Percentiles rank a stretch among this genome's conserved stretches.
These are phyloP conservation scores for Cacoxenus indagator DNA, from an alignment of 2,888 invertebrate genomes.

Conservation along the genomic window DNA sequence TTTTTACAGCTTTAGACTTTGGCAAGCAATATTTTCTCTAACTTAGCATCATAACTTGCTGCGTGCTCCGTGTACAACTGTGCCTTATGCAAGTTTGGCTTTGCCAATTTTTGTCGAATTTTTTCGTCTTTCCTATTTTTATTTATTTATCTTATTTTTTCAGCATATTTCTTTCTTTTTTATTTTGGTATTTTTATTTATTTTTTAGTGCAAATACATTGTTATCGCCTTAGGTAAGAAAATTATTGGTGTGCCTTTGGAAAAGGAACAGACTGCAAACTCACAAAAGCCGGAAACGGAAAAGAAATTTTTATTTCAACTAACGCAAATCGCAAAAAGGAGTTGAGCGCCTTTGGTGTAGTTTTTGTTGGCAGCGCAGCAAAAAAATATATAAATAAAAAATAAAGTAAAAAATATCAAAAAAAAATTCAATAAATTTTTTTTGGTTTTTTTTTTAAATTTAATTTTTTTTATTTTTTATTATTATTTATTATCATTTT, in stretches of 20 bases:
- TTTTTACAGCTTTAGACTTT: conserved; percentile 10
- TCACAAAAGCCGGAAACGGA: conserved; percentile 18
- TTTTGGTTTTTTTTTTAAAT: not conserved
- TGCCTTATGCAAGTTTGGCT: not conserved
- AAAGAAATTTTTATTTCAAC: conserved; percentile 8
- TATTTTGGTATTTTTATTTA: not conserved
- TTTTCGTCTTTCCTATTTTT: not conserved
- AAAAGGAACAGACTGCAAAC: not conserved
- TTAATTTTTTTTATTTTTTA: not conserved
- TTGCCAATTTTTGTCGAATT: not conserved
- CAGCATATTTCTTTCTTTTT: conserved; percentile 4
- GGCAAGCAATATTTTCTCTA: conserved; percentile 12
- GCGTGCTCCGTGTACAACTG: not conserved
- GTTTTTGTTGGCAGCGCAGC: no score
- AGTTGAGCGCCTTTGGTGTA: no score
- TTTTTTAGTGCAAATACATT: conserved; percentile 17
- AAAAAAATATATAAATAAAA: not conserved
- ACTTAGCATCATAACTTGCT: conserved; percentile 16
- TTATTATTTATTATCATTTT: not conserved
- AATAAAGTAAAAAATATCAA: not conserved
- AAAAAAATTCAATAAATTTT: not conserved
- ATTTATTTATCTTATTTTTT: not conserved
- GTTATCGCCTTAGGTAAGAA: conserved; percentile 16
- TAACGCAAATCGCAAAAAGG: not conserved
- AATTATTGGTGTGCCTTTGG: not conserved